Evolutionary conservation across 2,888 invertebrate species (phyloP).

Genomic region (Glyphotaelius pellucidus): DNA sequence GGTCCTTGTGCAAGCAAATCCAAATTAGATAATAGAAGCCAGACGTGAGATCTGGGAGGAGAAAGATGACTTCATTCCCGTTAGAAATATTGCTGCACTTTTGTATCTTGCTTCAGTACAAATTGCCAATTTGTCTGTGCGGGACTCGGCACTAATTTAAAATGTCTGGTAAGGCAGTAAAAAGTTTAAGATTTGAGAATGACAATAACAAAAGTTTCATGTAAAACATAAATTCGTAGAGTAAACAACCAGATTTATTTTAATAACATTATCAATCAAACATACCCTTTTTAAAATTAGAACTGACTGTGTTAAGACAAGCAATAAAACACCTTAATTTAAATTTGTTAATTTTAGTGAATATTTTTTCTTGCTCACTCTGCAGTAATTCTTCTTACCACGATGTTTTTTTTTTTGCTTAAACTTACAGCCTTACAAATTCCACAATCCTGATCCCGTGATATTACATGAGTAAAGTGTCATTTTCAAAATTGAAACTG

Average conservation of each 20-base stretch:
- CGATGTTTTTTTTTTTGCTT: no score
- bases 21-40: constrained; percentile 41
- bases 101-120: not conserved
- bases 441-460: no score
- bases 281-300: no score
- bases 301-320: no score
- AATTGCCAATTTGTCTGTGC: not conserved
- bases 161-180: not conserved
- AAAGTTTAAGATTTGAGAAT: not conserved
- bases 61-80: not conserved
- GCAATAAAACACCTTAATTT: no score
- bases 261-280: not conserved
- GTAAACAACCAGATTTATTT: not conserved
- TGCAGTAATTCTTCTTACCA: no score
- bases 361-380: no score
- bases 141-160: not conserved
- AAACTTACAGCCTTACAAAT: no score
- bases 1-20: constrained; percentile 32
- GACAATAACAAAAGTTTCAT: not conserved
- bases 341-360: no score
- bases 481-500: no score
- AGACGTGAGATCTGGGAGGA: not conserved
- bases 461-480: no score
- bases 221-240: not conserved
- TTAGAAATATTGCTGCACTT: not conserved